These are phyloP conservation scores for Osmoderma eremita DNA, from an alignment of 2,888 invertebrate species.

Conservation along the genomic window DNA sequence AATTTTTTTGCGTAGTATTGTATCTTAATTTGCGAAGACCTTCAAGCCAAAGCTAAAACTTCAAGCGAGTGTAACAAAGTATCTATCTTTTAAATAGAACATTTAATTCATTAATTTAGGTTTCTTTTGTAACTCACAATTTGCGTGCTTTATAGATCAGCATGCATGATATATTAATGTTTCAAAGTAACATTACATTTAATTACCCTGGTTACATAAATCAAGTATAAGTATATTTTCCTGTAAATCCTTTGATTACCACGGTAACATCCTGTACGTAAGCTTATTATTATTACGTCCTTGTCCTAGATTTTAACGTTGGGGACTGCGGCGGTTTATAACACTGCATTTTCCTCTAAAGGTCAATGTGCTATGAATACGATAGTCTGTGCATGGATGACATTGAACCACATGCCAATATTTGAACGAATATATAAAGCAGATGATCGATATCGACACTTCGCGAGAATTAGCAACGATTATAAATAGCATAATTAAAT, in stretches of 20 bases:
- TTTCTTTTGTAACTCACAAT: too few species aligned
- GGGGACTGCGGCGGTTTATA: slow-evolving; percentile 18
- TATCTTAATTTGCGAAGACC: too few species aligned
- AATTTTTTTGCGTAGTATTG: too few species aligned
- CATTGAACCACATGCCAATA: slow-evolving; percentile 13
- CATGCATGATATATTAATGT: background rate
- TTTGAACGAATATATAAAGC: background rate
- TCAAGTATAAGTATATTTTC: slow-evolving; percentile 11
- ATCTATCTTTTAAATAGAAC: too few species aligned
- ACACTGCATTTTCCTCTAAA: slow-evolving; percentile 38
- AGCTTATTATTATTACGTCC: slow-evolving; percentile 37
- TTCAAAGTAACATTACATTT: slow-evolving; percentile 3
- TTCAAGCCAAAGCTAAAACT: too few species aligned
- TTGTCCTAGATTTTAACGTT: slow-evolving; percentile 33
- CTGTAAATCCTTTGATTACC: slow-evolving; percentile 18
- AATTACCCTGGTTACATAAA: slow-evolving; percentile 14
- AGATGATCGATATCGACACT: too few species aligned
- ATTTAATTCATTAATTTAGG: too few species aligned
- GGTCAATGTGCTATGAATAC: slow-evolving; percentile 40
- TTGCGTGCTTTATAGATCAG: too few species aligned
- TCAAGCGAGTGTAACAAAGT: too few species aligned
- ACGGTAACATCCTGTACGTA: slow-evolving; percentile 30
- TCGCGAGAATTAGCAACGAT: too few species aligned
- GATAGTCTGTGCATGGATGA: slow-evolving; percentile 20
- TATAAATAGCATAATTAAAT: too few species aligned